These are phyloP conservation scores for Lycopodina hypogea DNA, from an alignment of 37 sponge, comb jelly and placozoan species.

Conservation along the genomic window DNA sequence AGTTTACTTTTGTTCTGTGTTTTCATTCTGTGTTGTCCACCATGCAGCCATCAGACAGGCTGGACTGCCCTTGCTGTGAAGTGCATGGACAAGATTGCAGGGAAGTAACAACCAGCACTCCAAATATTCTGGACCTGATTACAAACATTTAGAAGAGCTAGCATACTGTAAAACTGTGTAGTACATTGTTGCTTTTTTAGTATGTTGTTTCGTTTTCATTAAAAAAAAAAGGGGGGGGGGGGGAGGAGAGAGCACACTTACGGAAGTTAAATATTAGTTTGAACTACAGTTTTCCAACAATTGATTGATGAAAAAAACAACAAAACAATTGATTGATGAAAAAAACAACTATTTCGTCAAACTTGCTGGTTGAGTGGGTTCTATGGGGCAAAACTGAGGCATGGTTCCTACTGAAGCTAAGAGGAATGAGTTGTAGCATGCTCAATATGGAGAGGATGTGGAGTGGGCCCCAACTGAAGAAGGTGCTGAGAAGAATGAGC, in stretches of 20 bases:
- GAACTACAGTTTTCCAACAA: conserved; percentile 22
- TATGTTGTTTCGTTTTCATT: too few relatives aligned
- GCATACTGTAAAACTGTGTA: too few relatives aligned
- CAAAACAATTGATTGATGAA: conserved; percentile 29
- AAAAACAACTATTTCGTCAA: conserved; percentile 19
- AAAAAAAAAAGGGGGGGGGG: too few relatives aligned
- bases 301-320: conserved; percentile 29
- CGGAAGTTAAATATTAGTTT: background rate
- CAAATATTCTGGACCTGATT: background rate
- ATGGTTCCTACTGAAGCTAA: background rate
- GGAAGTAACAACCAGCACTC: background rate
- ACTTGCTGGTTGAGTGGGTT: background rate
- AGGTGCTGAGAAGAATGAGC: too few relatives aligned
- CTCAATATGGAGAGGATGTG: background rate
- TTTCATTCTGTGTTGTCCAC: too few relatives aligned
- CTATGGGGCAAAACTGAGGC: background rate
- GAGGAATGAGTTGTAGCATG: too few relatives aligned
- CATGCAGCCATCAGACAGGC: conserved; percentile 91
- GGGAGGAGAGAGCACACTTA: background rate
- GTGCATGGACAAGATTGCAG: conserved; percentile 82
- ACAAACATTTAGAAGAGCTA: background rate
- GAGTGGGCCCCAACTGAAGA: background rate
- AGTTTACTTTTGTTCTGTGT: too few relatives aligned
- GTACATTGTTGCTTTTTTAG: too few relatives aligned
- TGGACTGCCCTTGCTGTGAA: conserved; percentile 86